Conservation (phyloP, 1,140 invertebrate genomes). For the Apis mellifera region DNA sequence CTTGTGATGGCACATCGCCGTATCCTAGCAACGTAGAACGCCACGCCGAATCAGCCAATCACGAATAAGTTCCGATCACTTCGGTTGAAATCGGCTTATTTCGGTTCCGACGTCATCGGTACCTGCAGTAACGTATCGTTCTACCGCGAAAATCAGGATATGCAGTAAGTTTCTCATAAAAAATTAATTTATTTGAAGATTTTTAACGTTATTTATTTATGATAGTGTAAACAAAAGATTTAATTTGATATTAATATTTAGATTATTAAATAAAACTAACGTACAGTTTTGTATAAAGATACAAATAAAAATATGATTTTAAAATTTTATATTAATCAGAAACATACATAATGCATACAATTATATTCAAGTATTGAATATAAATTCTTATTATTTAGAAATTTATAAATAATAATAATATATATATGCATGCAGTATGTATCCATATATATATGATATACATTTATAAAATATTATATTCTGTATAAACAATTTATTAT, state of each 20-base stretch:
- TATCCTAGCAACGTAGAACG: conserved; percentile 79
- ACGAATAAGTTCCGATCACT: conserved; percentile 49
- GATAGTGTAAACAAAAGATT: background rate
- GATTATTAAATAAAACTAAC: background rate
- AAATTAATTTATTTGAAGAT: background rate
- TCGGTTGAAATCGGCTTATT: conserved; percentile 70
- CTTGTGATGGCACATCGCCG: conserved; percentile 66
- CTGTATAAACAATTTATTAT: no score
- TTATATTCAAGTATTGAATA: background rate
- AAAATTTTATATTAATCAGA: background rate
- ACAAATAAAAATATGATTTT: background rate
- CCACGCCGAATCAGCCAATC: conserved; percentile 73
- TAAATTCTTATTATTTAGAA: no score
- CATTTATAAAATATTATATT: background rate
- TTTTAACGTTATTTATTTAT: background rate
- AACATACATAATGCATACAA: background rate
- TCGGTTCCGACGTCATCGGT: conserved; percentile 75
- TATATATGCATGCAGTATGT: background rate
- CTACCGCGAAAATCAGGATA: conserved; percentile 20
- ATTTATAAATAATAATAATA: background rate
- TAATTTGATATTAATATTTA: background rate
- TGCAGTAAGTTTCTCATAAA: no score
- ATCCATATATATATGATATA: no score
- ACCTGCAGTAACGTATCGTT: conserved; percentile 64
- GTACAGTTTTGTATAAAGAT: no score